Evolutionary conservation across 2,113 vertebrate species (phyloP).

Genomic region (Zosterops borbonicus): DNA sequence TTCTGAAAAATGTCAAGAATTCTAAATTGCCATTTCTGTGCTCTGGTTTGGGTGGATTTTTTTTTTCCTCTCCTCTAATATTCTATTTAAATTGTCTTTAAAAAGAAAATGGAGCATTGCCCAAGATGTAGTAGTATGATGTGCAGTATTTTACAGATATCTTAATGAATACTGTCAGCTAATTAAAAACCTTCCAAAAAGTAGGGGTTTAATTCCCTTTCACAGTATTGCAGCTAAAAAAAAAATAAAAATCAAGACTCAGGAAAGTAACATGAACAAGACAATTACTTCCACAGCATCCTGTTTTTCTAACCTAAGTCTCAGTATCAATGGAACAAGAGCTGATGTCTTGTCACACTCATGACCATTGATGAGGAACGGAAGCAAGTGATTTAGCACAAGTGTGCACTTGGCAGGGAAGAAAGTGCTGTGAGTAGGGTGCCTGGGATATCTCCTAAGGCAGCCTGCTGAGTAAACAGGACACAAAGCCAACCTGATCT

Average conservation of each 20-base stretch:
- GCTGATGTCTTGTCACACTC: background rate
- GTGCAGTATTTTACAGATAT: background rate
- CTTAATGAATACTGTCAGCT: background rate
- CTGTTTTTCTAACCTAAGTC: background rate
- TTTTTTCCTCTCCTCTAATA: background rate
- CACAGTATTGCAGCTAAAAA: background rate
- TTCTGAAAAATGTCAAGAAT: constrained; percentile 24
- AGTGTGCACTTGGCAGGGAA: background rate
- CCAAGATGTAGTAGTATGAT: background rate
- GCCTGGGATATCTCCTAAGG: background rate
- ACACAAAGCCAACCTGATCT: background rate
- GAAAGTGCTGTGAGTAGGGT: background rate
- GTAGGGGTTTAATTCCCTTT: background rate
- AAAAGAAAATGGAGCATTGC: background rate
- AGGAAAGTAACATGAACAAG: background rate
- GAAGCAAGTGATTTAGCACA: background rate
- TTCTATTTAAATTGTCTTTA: background rate
- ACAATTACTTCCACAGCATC: background rate
- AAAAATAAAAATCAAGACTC: background rate
- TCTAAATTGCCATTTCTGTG: constrained; percentile 7
- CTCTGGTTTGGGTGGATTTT: background rate
- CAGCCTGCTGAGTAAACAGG: background rate
- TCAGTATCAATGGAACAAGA: background rate
- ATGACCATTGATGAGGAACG: background rate
- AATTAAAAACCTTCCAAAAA: background rate